Evolutionary conservation across 2,888 invertebrate species (phyloP), one percentile per base, ranked within the genome.

Genomic region (Athripsodes cinereus): DNA sequence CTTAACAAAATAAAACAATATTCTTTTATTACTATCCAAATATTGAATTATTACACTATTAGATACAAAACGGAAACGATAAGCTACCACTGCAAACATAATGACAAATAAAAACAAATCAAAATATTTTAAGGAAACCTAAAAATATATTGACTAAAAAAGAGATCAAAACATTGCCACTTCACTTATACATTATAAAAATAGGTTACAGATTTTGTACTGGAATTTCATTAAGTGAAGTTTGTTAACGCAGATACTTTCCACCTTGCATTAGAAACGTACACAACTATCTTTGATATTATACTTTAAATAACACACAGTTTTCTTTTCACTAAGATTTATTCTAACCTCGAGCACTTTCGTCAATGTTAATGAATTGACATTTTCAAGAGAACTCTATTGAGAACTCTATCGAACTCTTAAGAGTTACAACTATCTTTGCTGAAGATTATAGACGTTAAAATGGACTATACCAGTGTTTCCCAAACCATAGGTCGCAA

Each of bases 91-190:
- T 64, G 67, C 66, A 66, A 64, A 65, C 66, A 66, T 64, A 65
- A 66, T 66, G 65, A 64, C 6, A 67, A 65, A 66, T 64, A 64
- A 64, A 67, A 65, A 66, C 64, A 64, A 40, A 61, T 63, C 63
- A 63, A 63, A 62, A 63, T 63, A 63, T 63, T 62, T 60, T 21
- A 60, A 63, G 63, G 62, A 65, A 64, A 68, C 67, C 64, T 67
- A 69, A 79, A 78, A 76, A 81, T 81, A 82, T 82, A 40, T 82
- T 83, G 83, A 83, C 83, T 83, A 83, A 83, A 81, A 82, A 80
- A 83, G 83, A 83, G 83, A 83, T 84, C 83, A 84, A 83, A 83
- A 81, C 81, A 82, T 82, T 83, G 83, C 82, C 82, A 81, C 82
- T 76, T 78, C 74, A 71, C 65, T 71, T 70, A 71, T 70, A 71